Percentiles rank a stretch among this genome's conserved stretches.
Evolutionary conservation across 53 echinoderm and acorn worm genomes (phyloP).

Genomic region (Stichopus horrens): DNA sequence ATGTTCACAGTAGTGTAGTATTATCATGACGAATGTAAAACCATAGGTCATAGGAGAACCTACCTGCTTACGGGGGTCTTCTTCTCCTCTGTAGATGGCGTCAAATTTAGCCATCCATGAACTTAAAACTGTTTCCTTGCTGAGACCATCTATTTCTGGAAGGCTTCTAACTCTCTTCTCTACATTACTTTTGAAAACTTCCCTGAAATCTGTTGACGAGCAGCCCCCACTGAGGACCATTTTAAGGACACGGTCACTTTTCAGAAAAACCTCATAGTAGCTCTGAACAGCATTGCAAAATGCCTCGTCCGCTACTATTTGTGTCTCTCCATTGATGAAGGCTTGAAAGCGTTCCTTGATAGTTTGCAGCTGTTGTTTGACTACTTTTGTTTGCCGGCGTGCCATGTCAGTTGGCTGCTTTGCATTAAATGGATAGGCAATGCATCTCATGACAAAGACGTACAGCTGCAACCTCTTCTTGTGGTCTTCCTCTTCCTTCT

Average conservation of each 20-base stretch:
- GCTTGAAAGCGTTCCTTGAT: conserved; percentile 93
- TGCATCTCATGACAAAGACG: conserved; percentile 96
- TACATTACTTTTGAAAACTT: conserved; percentile 98
- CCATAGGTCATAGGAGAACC: neutral
- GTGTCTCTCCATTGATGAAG: conserved; percentile 94
- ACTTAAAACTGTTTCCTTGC: conserved; percentile 96
- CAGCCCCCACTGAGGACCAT: conserved; percentile 98
- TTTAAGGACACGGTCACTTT: conserved; percentile 87
- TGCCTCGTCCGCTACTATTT: conserved; percentile 95
- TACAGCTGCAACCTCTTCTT: conserved; percentile 96
- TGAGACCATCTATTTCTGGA: conserved; percentile 97
- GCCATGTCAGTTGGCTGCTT: conserved; percentile 99
- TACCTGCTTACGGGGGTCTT: conserved; percentile 79
- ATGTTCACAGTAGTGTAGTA: no score
- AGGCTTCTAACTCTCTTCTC: conserved; percentile 95
- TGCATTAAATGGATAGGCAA: conserved; percentile 99
- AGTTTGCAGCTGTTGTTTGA: conserved; percentile 79
- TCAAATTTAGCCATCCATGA: conserved; percentile 99
- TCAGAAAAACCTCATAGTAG: conserved; percentile 95
- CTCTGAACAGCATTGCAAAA: conserved; percentile 98
- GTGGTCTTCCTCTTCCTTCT: conserved; percentile 89
- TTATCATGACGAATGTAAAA: no score
- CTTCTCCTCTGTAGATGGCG: conserved; percentile 97
- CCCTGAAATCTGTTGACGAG: conserved; percentile 95
- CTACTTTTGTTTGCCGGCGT: conserved; percentile 92